Base-by-base conservation (phyloP, 1,140 invertebrate genomes). In the Drosophila nebulosa region DNA sequence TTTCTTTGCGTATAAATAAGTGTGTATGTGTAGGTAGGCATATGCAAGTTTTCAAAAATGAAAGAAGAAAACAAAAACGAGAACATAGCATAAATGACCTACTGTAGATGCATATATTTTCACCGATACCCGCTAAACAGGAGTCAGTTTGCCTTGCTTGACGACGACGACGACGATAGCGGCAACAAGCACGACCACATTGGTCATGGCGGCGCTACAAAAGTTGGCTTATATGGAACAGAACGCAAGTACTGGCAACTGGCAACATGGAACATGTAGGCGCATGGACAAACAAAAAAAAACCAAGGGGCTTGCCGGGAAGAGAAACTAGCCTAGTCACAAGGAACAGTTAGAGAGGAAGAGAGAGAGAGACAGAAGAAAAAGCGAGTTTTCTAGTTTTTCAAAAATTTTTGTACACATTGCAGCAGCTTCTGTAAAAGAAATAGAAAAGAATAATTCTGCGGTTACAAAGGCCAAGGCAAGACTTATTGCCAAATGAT, bases 221-320 rank as follows among this genome's bases (percentile, higher is more conserved):
- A 55, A 55, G 52, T 30, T 32, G 52, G 52, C 52, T 55, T 55
- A 55, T 55, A 55, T 55, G 52, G 52, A 55, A 55, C 52, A 55
- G 26, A 55, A 55, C 52, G 52, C 26, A 55, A 55, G 52, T 26
- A 30, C 51, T 14, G 24, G 51, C 24, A 27, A 53, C 24, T 27
- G 51, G 24, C 51, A 55, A 55, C 52, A 51, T 26, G 39, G 16
- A 46, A 46, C 50, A 55, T 55, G 52, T 55, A 55, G 52, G 52
- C 52, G 52, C 52, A 52, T 0, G 18, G 7, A 3, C 21, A 51
- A 21, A 26, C 12, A 12, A 18, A 55, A 55, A 51, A 24, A 21
- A 12, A 5, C 21, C 10, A 51, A 5, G 16, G 39, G 24, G 24
- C 24, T 3, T 2, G 24, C 24, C 2, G 14, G 35, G 10, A 12